Percentiles rank a stretch among this genome's conserved stretches.
These are phyloP conservation scores for Alauda arvensis DNA, from an alignment of 2,797 vertebrate species.

Conservation along the genomic window DNA sequence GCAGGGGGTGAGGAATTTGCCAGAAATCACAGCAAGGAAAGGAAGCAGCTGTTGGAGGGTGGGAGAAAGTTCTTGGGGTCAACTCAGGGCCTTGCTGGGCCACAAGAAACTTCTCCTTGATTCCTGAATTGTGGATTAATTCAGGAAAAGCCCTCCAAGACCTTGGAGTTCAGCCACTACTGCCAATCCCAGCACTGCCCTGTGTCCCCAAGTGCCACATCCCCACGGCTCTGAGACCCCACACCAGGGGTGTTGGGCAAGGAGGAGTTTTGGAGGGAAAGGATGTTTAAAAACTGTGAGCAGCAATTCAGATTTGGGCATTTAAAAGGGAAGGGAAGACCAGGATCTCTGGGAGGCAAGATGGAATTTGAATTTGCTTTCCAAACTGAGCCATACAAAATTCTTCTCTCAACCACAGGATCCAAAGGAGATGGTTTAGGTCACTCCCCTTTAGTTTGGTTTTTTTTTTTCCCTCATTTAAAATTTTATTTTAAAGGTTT, in stretches of 20 bases:
- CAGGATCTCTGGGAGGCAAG: background rate
- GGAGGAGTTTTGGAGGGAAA: background rate
- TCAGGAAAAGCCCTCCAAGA: background rate
- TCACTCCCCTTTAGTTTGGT: rapidly evolving
- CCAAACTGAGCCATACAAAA: background rate
- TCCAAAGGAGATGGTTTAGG: background rate
- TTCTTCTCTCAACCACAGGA: too few relatives aligned
- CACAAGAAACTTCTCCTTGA: background rate
- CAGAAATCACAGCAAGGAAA: background rate
- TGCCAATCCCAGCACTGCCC: background rate
- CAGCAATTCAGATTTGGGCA: background rate
- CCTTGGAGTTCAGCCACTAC: background rate
- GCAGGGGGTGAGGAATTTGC: too few relatives aligned
- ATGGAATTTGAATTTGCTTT: background rate
- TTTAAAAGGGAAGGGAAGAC: background rate
- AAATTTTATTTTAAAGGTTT: background rate
- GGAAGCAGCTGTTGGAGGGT: background rate
- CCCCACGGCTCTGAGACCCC: rapidly evolving
- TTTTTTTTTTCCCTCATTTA: rapidly evolving
- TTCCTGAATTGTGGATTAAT: background rate
- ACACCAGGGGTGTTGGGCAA: background rate
- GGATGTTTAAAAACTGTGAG: background rate
- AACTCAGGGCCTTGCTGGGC: background rate
- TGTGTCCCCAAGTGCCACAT: rapidly evolving
- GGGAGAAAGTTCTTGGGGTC: background rate